phyloP scores from a whole-genome alignment of 1,140 invertebrate species.

The honey bee (Apis mellifera) region Amel_HAv3.1 CM009944.2:5424501-5425000 shows the following conservation, averaged over 20 bases:
- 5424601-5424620: background rate
- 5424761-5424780: slow-evolving; percentile 61
- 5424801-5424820: slow-evolving; percentile 57
- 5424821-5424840: slow-evolving; percentile 65
- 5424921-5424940: slow-evolving; percentile 61
- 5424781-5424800: slow-evolving; percentile 58
- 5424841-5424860: slow-evolving; percentile 23
- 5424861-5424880: slow-evolving; percentile 53
- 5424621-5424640: background rate
- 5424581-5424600: background rate
- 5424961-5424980: background rate
- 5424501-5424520: background rate
- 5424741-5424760: slow-evolving; percentile 66
- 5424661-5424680: slow-evolving; percentile 38
- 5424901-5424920: slow-evolving; percentile 62
- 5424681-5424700: slow-evolving; percentile 53
- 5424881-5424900: slow-evolving; percentile 67
- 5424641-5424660: slow-evolving; percentile 4
- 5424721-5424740: slow-evolving; percentile 40
- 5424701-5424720: slow-evolving; percentile 55
- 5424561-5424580: too few species aligned
- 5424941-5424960: slow-evolving; percentile 48
- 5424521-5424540: background rate
- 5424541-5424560: accelerated
- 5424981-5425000: slow-evolving; percentile 2